Evolutionary conservation across 2,113 vertebrate genomes (phyloP).

Genomic region (Synchiropus splendidus): DNA sequence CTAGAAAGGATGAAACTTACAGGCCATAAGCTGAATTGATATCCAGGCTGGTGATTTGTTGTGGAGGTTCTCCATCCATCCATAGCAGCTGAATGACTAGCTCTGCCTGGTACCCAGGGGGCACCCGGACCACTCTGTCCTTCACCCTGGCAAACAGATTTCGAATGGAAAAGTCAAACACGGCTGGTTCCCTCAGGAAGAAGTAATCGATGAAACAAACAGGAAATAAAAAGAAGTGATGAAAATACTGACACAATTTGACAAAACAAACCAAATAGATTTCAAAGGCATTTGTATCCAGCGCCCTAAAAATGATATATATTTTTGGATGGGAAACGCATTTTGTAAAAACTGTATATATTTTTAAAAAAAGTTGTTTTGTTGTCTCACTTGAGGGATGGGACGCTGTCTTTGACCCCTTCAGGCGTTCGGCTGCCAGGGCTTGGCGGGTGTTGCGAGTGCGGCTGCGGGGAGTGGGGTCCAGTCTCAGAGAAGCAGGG

Average conservation of each 20-base stretch:
- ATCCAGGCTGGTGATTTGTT: slow-evolving; percentile 89
- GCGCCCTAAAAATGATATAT: no score
- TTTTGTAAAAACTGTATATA: no score
- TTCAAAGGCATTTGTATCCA: not conserved
- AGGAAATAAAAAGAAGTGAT: not conserved
- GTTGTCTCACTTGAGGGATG: slow-evolving; percentile 91
- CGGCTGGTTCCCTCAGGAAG: no score
- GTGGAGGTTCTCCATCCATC: slow-evolving; percentile 89
- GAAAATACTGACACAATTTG: not conserved
- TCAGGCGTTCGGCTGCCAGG: slow-evolving; percentile 76
- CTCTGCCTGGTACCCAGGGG: slow-evolving; percentile 91
- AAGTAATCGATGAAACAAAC: no score
- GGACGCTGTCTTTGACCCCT: slow-evolving; percentile 78
- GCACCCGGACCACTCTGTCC: slow-evolving; percentile 77
- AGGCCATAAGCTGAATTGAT: slow-evolving; percentile 95
- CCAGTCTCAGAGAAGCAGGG: slow-evolving; percentile 77
- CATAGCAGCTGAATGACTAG: slow-evolving; percentile 88
- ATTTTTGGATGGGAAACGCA: no score
- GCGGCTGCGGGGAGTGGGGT: slow-evolving; percentile 75
- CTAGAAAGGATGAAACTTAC: no score
- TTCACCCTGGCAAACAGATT: slow-evolving; percentile 72
- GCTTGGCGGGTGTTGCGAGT: slow-evolving; percentile 70
- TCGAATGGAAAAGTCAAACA: no score
- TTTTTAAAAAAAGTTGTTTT: no score
- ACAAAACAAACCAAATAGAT: not conserved